Evolutionary conservation across 2,888 invertebrate species (phyloP).

Genomic region (Oxycera nigricornis): DNA sequence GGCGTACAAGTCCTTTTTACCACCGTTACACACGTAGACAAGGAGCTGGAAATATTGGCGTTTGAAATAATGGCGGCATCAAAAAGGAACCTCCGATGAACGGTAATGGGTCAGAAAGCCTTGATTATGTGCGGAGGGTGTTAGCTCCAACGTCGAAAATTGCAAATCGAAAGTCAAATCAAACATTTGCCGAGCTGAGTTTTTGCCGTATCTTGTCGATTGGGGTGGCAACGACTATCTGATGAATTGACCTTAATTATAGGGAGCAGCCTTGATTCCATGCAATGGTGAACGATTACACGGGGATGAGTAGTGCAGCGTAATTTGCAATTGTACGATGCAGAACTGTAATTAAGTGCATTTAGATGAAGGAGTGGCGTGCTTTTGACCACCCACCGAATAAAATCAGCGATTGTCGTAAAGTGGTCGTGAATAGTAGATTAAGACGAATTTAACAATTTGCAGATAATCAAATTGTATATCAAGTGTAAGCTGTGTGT

Average conservation of each 20-base stretch:
- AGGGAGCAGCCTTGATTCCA: slow-evolving; percentile 3
- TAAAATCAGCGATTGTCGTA: too few species aligned
- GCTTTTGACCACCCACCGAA: neutral
- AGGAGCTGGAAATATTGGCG: neutral
- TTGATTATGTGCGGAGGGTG: neutral
- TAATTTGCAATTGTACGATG: neutral
- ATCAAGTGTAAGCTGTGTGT: too few species aligned
- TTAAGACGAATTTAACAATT: too few species aligned
- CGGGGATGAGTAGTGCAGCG: neutral
- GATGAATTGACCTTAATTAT: slow-evolving; percentile 30
- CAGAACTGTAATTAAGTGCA: neutral
- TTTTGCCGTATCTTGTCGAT: neutral
- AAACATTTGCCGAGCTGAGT: neutral
- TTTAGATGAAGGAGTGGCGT: neutral
- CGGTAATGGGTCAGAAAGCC: neutral
- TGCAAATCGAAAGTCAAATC: neutral
- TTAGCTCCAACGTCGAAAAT: neutral
- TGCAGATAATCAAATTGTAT: too few species aligned
- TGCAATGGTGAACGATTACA: neutral
- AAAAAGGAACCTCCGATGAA: neutral
- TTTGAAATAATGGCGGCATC: neutral
- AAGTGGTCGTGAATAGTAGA: too few species aligned
- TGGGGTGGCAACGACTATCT: neutral
- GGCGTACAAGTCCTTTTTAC: neutral
- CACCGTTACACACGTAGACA: neutral